Percentiles rank a stretch among this genome's conserved stretches.
phyloP scores from a whole-genome alignment of 2,113 vertebrate genomes.

The Euleptes europaea region DNA sequence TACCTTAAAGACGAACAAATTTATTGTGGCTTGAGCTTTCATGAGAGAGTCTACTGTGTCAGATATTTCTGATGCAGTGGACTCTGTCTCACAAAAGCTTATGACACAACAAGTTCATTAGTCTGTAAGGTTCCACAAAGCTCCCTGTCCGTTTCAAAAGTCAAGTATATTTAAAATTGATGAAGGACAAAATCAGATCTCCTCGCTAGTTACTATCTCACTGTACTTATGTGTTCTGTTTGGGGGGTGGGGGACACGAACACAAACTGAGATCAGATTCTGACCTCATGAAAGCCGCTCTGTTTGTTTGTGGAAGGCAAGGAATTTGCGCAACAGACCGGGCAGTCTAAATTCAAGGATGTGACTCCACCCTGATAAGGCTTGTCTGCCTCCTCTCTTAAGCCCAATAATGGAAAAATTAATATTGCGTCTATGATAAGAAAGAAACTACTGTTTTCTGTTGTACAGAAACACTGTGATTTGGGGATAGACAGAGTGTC shows the following conservation, averaged over 20 bases:
- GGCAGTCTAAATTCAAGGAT: slow-evolving; percentile 59
- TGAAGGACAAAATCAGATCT: background rate
- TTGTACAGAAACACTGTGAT: background rate
- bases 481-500: background rate
- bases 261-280: background rate
- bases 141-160: background rate
- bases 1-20: too few species aligned
- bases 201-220: background rate
- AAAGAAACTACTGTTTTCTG: background rate
- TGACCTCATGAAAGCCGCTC: background rate
- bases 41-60: too few species aligned
- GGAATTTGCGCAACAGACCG: slow-evolving; percentile 31
- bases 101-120: too few species aligned
- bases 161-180: slow-evolving; percentile 3
- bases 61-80: too few species aligned
- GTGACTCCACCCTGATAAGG: slow-evolving; percentile 60
- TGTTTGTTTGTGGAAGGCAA: slow-evolving; percentile 37
- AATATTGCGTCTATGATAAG: background rate
- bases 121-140: background rate
- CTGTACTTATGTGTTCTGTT: background rate
- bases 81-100: too few species aligned
- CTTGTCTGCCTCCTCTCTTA: slow-evolving; percentile 30
- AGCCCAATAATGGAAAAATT: background rate
- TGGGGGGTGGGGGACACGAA: background rate
- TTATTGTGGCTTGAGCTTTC: too few species aligned